Conservation (phyloP, 2,797 vertebrate species). For the Pithecia hirsuta region DNA sequence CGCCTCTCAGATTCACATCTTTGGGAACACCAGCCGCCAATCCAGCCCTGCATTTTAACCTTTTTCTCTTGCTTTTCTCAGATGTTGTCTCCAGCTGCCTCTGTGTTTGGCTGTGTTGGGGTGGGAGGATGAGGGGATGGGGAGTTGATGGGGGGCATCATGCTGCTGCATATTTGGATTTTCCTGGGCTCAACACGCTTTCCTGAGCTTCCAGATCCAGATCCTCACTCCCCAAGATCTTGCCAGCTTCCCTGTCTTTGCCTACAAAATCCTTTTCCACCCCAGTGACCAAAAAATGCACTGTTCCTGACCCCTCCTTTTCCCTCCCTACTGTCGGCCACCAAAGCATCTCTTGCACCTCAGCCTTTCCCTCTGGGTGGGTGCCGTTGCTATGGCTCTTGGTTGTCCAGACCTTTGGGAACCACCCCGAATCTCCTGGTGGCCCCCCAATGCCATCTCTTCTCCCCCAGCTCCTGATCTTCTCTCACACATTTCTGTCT, state of each 20-base stretch:
- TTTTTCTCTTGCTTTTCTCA: neutral
- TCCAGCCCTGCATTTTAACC: neutral
- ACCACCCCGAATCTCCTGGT: neutral
- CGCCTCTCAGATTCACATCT: neutral
- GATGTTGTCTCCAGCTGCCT: neutral
- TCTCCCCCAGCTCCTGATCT: neutral
- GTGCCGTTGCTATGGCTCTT: neutral
- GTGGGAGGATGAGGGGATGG: neutral
- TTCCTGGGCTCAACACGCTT: fast-evolving
- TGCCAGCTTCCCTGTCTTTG: neutral
- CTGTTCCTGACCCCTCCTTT: neutral
- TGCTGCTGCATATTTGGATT: neutral
- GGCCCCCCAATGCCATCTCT: too few species aligned
- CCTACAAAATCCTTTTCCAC: neutral
- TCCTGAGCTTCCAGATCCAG: neutral
- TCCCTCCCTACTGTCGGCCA: fast-evolving
- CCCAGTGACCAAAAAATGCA: neutral
- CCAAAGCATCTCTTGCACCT: fast-evolving
- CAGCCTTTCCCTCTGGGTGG: neutral
- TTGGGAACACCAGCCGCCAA: neutral
- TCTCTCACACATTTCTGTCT: fast-evolving
- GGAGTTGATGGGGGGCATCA: neutral
- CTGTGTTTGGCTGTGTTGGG: fast-evolving
- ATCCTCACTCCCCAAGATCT: too few species aligned
- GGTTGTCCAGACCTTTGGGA: neutral